Conservation (phyloP, 2,113 vertebrate species). For the Grus americana region DNA sequence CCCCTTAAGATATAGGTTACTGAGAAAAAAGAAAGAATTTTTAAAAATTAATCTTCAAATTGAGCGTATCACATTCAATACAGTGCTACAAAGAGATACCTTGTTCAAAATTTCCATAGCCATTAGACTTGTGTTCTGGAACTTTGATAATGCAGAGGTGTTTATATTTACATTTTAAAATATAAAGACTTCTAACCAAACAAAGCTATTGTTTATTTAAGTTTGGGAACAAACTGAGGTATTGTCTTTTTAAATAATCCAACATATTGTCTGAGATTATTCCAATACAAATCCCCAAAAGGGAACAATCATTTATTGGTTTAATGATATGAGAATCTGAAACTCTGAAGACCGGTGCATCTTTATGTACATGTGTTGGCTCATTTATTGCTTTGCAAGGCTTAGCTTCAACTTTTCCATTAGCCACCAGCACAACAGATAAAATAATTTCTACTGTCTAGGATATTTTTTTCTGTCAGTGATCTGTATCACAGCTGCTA, state of each 20-base stretch:
- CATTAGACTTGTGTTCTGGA: background rate
- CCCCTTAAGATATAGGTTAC: background rate
- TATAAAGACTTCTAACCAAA: background rate
- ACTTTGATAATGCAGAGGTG: background rate
- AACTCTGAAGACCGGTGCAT: background rate
- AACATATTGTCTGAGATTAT: background rate
- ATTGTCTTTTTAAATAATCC: background rate
- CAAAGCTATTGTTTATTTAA: background rate
- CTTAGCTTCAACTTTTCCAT: constrained; percentile 6
- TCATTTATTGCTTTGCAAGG: constrained; percentile 19
- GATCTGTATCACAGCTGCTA: constrained; percentile 38
- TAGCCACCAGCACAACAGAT: background rate
- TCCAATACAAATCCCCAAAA: background rate
- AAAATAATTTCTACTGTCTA: background rate
- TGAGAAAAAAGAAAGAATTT: background rate
- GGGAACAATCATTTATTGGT: background rate
- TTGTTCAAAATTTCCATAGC: background rate
- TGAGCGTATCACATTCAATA: background rate
- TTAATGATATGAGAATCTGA: background rate
- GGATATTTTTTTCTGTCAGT: constrained; percentile 22
- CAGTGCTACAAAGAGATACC: background rate
- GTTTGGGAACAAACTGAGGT: background rate
- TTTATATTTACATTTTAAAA: background rate
- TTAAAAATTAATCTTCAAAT: background rate
- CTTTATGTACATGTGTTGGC: background rate